phyloP scores from a whole-genome alignment of 2,797 vertebrate species.

The Valencia hispanica region DNA sequence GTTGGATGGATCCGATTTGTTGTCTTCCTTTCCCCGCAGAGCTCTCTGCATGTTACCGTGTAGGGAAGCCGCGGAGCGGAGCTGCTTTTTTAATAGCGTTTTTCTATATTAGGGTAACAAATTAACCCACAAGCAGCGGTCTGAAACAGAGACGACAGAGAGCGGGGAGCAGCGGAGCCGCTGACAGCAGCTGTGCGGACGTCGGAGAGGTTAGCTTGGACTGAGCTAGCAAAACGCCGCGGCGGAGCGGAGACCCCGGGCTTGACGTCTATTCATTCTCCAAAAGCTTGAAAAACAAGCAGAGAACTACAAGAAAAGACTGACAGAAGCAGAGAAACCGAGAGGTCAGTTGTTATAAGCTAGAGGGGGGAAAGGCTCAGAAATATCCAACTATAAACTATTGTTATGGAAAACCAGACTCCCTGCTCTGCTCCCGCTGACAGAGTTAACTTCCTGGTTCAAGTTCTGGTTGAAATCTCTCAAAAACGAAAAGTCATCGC shows the following conservation, averaged over 20 bases:
- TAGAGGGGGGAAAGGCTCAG: too few species aligned
- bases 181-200: conserved; percentile 18
- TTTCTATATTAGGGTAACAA: background rate
- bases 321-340: background rate
- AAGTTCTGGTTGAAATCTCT: background rate
- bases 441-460: conserved; percentile 50
- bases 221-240: conserved; percentile 44
- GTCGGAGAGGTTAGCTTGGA: conserved; percentile 48
- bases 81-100: background rate
- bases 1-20: conserved; percentile 45
- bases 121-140: background rate
- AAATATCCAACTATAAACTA: background rate
- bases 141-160: conserved; percentile 38
- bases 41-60: conserved; percentile 22
- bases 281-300: conserved; percentile 16
- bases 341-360: conserved; percentile 49
- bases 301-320: conserved; percentile 9
- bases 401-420: conserved; percentile 7
- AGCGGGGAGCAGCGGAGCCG: background rate
- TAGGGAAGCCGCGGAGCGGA: background rate
- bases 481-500: background rate
- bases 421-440: conserved; percentile 10
- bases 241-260: conserved; percentile 8
- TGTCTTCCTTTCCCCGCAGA: conserved; percentile 24
- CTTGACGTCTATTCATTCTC: conserved; percentile 2